A percentile compares a stretch with the other conserved stretches of the same genome.
Evolutionary conservation across 23 tunicate genomes (phyloP).

Genomic region (Botrylloides violaceus): DNA sequence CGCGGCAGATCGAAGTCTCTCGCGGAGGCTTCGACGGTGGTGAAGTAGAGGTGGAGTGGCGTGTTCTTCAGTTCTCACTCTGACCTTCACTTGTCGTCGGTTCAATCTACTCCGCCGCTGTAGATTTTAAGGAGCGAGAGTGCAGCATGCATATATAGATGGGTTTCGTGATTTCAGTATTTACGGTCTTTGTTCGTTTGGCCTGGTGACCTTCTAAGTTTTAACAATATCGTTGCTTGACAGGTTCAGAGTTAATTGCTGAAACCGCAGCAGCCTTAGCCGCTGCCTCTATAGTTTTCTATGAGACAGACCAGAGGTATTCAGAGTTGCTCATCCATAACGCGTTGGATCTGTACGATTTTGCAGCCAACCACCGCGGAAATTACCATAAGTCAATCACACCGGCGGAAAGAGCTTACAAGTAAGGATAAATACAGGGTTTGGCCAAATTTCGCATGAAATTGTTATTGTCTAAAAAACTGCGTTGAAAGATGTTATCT

Average conservation of each 20-base stretch:
- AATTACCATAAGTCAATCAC: conserved; percentile 48
- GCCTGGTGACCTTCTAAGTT: neutral
- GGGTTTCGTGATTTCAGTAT: neutral
- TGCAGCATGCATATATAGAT: too few species aligned
- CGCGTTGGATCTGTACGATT: conserved; percentile 57
- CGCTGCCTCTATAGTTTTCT: conserved; percentile 74
- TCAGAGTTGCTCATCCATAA: conserved; percentile 30
- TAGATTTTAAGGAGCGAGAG: too few species aligned
- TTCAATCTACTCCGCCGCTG: too few species aligned
- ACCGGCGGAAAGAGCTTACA: conserved; percentile 54
- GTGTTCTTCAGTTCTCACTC: too few species aligned
- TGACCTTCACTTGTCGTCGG: too few species aligned
- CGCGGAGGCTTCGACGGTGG: too few species aligned
- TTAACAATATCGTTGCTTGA: neutral
- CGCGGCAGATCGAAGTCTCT: too few species aligned
- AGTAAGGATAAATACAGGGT: conserved; percentile 9
- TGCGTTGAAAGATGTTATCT: too few species aligned
- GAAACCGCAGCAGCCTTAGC: conserved; percentile 91
- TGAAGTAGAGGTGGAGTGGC: too few species aligned
- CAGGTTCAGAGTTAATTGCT: conserved; percentile 71
- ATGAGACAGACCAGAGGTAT: conserved; percentile 37
- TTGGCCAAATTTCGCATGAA: too few species aligned
- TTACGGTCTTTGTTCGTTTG: neutral
- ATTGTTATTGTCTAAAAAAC: too few species aligned
- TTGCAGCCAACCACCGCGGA: conserved; percentile 45